Percentiles rank a stretch among this genome's conserved stretches.
Conservation (phyloP, 2,113 vertebrate genomes). For the Mastomys coucha region DNA sequence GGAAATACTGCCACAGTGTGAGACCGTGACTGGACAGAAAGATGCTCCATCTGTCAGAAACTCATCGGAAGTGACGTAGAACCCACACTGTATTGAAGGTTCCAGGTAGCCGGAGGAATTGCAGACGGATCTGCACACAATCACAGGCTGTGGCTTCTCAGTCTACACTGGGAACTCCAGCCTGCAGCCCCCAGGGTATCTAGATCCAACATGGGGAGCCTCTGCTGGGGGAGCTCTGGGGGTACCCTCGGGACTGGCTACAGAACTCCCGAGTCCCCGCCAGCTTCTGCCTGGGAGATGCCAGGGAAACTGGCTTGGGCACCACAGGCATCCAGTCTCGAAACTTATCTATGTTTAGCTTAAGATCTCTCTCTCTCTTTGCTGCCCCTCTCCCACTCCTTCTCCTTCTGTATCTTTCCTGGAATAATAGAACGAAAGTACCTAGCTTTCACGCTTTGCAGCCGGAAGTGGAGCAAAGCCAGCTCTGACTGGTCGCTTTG, state of each 20-base stretch:
- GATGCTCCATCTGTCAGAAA: neutral
- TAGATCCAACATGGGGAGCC: neutral
- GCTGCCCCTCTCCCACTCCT: no score
- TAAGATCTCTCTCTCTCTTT: neutral
- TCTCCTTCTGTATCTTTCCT: neutral
- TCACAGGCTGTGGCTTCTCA: neutral
- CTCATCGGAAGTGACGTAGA: neutral
- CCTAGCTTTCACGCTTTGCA: neutral
- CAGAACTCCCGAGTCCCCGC: neutral
- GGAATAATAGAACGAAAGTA: neutral
- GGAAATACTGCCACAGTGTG: neutral
- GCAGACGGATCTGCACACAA: fast-evolving
- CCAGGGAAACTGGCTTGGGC: no score
- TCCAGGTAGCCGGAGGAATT: neutral
- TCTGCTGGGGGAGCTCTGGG: neutral
- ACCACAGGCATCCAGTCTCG: neutral
- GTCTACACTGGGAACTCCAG: neutral
- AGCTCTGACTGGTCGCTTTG: neutral
- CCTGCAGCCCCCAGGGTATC: neutral
- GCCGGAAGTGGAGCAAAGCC: neutral
- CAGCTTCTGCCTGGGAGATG: fast-evolving
- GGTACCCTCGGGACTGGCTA: neutral
- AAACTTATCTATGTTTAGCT: neutral
- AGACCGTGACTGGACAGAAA: neutral
- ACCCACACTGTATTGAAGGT: neutral